Evolutionary conservation across 2,113 vertebrate genomes (phyloP).

Genomic region (Rhinogobius similis): DNA sequence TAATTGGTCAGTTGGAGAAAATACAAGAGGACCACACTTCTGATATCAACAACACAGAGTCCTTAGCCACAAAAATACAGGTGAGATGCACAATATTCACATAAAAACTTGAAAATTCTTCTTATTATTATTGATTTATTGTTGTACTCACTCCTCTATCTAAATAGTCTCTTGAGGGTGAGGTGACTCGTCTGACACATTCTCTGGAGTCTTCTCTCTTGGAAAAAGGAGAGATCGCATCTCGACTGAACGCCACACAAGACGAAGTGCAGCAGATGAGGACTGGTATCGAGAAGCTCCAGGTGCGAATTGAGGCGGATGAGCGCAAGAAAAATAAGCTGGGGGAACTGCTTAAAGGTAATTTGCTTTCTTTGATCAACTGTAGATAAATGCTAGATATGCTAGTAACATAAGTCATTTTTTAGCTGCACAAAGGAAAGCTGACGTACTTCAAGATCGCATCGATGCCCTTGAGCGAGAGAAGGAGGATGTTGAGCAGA

Average conservation of each 20-base stretch:
- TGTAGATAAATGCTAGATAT: background rate
- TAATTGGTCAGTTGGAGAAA: conserved; percentile 71
- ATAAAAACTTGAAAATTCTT: background rate
- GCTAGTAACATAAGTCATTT: conserved; percentile 17
- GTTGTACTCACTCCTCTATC: background rate
- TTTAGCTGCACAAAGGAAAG: conserved; percentile 76
- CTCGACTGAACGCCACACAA: conserved; percentile 83
- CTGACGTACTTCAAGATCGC: conserved; percentile 74
- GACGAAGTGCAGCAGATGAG: conserved; percentile 84
- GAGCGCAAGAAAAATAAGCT: conserved; percentile 81
- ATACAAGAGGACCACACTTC: conserved; percentile 75
- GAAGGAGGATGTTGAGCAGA: conserved; percentile 68
- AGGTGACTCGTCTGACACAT: conserved; percentile 75
- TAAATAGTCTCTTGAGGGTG: conserved; percentile 62
- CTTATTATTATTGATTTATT: background rate
- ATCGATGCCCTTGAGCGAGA: conserved; percentile 75
- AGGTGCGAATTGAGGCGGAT: conserved; percentile 87
- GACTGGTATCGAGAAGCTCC: conserved; percentile 86
- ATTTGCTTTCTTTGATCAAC: background rate
- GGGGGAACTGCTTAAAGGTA: conserved; percentile 79
- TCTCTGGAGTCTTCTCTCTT: conserved; percentile 81
- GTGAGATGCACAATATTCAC: conserved; percentile 30
- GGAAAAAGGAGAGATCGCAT: conserved; percentile 85
- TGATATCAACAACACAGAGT: conserved; percentile 72
- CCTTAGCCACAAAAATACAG: conserved; percentile 76